Evolutionary conservation across 2,797 vertebrate species (phyloP).

Genomic region (Myotis pilosus): DNA sequence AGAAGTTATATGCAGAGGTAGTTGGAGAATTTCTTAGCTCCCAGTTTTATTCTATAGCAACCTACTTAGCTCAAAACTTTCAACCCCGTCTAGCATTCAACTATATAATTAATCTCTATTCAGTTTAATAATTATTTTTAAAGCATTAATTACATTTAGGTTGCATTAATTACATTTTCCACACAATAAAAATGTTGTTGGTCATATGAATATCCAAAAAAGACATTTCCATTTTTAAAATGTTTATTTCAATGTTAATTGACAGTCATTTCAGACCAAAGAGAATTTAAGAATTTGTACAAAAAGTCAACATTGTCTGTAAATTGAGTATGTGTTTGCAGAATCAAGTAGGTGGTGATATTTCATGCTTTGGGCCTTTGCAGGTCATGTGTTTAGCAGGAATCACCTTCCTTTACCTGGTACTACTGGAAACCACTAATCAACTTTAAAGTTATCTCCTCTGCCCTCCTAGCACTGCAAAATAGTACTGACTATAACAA

Average conservation of each 20-base stretch:
- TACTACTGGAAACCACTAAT: not conserved
- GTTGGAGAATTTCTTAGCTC: not conserved
- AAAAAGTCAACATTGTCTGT: not conserved
- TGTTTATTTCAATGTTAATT: not conserved
- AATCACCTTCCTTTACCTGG: not conserved
- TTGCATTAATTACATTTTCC: not conserved
- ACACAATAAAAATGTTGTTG: not conserved
- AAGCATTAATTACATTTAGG: not conserved
- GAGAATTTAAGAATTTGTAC: not conserved
- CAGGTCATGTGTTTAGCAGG: not conserved
- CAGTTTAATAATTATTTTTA: not conserved
- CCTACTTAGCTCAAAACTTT: not conserved
- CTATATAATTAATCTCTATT: not conserved
- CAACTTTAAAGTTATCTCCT: not conserved
- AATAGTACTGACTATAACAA: not conserved
- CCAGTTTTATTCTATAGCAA: slow-evolving; percentile 2
- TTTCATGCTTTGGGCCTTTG: not conserved
- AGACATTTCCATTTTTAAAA: not conserved
- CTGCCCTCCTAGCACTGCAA: not conserved
- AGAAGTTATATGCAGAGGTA: not conserved
- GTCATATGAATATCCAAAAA: not conserved
- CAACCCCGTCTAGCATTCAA: not conserved
- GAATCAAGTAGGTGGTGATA: not conserved
- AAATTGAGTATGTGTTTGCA: not conserved
- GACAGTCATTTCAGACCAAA: not conserved